Evolutionary conservation across 2,113 vertebrate genomes (phyloP), one percentile per base, ranked within the genome.

Genomic region (Rhombomys opimus): DNA sequence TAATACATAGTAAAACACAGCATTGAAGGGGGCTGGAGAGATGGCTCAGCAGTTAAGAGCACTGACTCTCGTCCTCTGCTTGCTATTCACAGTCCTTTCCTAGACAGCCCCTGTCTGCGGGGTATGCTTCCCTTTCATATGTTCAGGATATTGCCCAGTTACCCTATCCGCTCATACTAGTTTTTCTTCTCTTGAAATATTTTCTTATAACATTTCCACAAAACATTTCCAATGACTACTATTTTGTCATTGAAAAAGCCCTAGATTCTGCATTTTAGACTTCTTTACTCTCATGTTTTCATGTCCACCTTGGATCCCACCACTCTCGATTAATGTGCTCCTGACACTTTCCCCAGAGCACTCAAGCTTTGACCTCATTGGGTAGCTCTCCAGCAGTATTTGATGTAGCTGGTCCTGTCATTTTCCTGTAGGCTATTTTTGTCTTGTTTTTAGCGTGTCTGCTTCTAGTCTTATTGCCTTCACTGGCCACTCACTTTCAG

Each of bases 261-360:
- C 61, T 32, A 32, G 76, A 25, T 38, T 78, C 80, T 52, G 32
- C 27, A 32, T 82, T 72, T 63, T n/a, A 18, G 59, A 32, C 46
- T 57, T 88, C 57, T 57, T n/a, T 9, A 22, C 23, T 12, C 23
- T 78, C 61, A 5, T 80, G 0, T 20, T 32, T n/a, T 52, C 59
- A 2, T 13, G 7, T 61, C 50, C 35, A 38, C 61, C 61, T 57
- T n/a, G 32, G 65, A 5, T 80, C 18, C 17, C 4, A 13, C 5
- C 14, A 0, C 85, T 70, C 20, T 1, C 0, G 81, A n/a, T 22
- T 50, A 5, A 11, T 10, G 12, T 46, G 11, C 13, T 52, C 32
- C 22, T 27, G 63, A 13, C 14, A 2, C 30, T 32, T 77, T 75
- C 20, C 27, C 0, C 0, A 2, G 67, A 70, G 70, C 52, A 41